Base-by-base conservation (phyloP, 2,888 invertebrate species). In the Fabriciana adippe region DNA sequence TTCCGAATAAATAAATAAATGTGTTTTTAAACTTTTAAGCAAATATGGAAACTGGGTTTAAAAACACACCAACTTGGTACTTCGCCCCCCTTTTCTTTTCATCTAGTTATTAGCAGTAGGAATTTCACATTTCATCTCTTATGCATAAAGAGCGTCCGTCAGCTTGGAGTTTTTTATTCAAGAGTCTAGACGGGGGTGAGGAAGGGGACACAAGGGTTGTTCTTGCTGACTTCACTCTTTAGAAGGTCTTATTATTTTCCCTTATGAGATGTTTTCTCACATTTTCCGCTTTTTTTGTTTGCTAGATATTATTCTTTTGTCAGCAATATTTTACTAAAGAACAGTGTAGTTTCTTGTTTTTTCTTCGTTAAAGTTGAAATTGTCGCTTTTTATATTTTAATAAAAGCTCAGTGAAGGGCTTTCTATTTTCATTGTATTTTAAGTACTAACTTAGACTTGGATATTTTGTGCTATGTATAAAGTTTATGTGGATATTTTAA, bases 181-280 rank as follows among this genome's bases (percentile, higher is more conserved):
- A 66, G 72, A 77, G 85, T 85, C 85, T 85, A 86, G 85, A 88
- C 88, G 76, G 70, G 69, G 74, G 69, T 57, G 67, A 74, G 64
- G 65, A 47, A 67, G 67, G 69, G 61, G 14, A 45, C 51, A 56
- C 51, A 62, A 60, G 71, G 65, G 66, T 70, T 67, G 69, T 71
- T 70, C 66, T 66, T 65, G 67, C 67, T 68, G 72, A 68, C 70
- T 72, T 61, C 61, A 66, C 67, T 66, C 67, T 72, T 70, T 67
- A 59, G 67, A 70, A 70, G 65, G 67, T 72, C 67, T 72, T 70
- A 72, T 72, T 59, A 41, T 41, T 72, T 70, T 72, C 72, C 59
- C 67, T 69, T 50, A 67, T 71, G 66, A 71, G 63, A 71, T 68
- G 70, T 70, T 70, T 72, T 72, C 70, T 68, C 60, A 31, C 62